Evolutionary conservation across 2,888 invertebrate genomes (phyloP).

Genomic region (Eupeodes latifasciatus): DNA sequence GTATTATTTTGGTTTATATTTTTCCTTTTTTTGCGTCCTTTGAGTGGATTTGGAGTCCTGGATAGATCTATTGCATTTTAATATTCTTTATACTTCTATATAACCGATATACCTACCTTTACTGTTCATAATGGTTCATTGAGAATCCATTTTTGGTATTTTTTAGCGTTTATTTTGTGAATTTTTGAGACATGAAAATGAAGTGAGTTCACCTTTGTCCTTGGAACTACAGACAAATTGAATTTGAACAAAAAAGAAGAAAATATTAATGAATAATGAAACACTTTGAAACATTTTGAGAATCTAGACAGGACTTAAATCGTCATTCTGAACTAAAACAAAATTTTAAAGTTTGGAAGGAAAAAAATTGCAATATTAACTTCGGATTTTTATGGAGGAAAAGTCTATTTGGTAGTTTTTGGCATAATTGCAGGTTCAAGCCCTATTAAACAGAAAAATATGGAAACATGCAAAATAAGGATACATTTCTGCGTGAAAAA

Average conservation of each 20-base stretch:
- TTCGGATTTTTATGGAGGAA: too few relatives aligned
- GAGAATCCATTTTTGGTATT: neutral
- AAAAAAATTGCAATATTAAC: too few relatives aligned
- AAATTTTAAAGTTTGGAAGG: too few relatives aligned
- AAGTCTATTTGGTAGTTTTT: too few relatives aligned
- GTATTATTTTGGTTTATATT: neutral
- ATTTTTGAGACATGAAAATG: conserved; percentile 2
- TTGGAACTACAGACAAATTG: conserved; percentile 4
- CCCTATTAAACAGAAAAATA: too few relatives aligned
- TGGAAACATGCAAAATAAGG: too few relatives aligned
- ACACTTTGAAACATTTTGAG: too few relatives aligned
- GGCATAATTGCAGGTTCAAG: too few relatives aligned
- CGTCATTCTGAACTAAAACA: too few relatives aligned
- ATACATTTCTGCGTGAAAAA: too few relatives aligned
- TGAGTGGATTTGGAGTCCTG: conserved; percentile 17
- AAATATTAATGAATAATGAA: neutral
- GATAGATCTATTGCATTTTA: conserved; percentile 67
- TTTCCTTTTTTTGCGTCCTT: conserved; percentile 7
- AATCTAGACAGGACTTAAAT: too few relatives aligned
- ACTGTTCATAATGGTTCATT: conserved; percentile 12
- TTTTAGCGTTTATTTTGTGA: neutral
- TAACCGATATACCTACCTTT: neutral
- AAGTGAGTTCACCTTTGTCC: neutral
- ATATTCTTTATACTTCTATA: conserved; percentile 36
- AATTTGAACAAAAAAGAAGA: neutral